phyloP scores from a whole-genome alignment of 2,888 invertebrate species.

The Sphinx pinastri region DNA sequence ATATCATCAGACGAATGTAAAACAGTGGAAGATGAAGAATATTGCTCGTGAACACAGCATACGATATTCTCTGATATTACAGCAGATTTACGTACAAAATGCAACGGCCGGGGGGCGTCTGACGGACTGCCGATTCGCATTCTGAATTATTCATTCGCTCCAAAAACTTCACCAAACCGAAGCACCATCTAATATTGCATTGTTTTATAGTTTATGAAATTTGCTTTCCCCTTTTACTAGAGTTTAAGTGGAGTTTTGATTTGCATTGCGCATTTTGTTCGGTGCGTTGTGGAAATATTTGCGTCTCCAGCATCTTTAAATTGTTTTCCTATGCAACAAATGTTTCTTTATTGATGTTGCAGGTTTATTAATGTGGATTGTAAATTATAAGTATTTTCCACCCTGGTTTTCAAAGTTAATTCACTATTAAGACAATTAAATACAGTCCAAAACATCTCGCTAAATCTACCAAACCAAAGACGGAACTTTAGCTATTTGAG shows the following conservation, averaged over 20 bases:
- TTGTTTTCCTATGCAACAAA: slow-evolving; percentile 22
- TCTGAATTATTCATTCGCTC: slow-evolving; percentile 79
- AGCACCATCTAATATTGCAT: slow-evolving; percentile 69
- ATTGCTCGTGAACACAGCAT: slow-evolving; percentile 64
- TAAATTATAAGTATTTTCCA: neutral
- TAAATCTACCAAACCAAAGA: neutral
- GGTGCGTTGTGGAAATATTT: slow-evolving; percentile 24
- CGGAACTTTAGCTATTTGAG: neutral
- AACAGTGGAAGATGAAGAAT: slow-evolving; percentile 60
- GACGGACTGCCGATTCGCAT: slow-evolving; percentile 79
- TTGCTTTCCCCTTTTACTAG: slow-evolving; percentile 50
- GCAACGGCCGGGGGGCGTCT: slow-evolving; percentile 67
- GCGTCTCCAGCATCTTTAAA: slow-evolving; percentile 16
- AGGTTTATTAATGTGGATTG: slow-evolving; percentile 6
- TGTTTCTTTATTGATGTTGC: slow-evolving; percentile 1
- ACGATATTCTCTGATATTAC: slow-evolving; percentile 68
- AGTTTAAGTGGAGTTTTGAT: slow-evolving; percentile 44
- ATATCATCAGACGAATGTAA: slow-evolving; percentile 53
- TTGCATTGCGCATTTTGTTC: slow-evolving; percentile 31
- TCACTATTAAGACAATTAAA: neutral
- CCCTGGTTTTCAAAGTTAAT: neutral
- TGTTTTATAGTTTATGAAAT: slow-evolving; percentile 75
- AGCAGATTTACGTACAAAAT: slow-evolving; percentile 74
- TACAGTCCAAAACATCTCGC: neutral
- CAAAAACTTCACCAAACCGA: slow-evolving; percentile 68